Percentiles rank a stretch among this genome's conserved stretches.
Conservation (phyloP, 2,888 invertebrate species). For the Agonopterix heracliana region DNA sequence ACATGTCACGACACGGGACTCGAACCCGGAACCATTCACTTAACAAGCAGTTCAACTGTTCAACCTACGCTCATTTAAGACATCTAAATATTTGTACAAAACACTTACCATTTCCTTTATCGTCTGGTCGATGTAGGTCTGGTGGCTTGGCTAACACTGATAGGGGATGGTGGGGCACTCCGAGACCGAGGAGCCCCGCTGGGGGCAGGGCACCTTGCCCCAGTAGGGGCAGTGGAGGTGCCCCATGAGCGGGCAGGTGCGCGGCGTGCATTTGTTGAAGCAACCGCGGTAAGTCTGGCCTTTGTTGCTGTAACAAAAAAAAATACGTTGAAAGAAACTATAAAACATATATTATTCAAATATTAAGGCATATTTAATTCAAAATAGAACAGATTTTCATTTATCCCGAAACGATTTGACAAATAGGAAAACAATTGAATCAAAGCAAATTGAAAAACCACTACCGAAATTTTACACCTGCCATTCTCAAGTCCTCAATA, state of each 20-base stretch:
- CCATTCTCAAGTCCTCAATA: not conserved
- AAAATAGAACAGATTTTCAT: too few relatives aligned
- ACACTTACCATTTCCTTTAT: conserved; percentile 82
- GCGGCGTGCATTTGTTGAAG: conserved; percentile 96
- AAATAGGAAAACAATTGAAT: too few relatives aligned
- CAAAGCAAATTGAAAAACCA: too few relatives aligned
- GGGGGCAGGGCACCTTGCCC: conserved; percentile 70
- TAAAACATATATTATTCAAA: too few relatives aligned
- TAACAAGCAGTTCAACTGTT: conserved; percentile 5
- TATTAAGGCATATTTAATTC: too few relatives aligned
- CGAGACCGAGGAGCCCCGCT: conserved; percentile 80
- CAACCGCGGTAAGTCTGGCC: conserved; percentile 87
- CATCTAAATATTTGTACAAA: not conserved
- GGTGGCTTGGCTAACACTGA: conserved; percentile 87
- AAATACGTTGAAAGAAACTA: not conserved
- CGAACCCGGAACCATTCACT: conserved; percentile 5
- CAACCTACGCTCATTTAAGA: conserved; percentile 3
- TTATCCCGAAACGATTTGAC: too few relatives aligned
- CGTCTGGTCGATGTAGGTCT: conserved; percentile 85
- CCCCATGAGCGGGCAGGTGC: conserved; percentile 84
- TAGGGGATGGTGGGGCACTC: conserved; percentile 83
- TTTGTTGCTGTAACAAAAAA: conserved; percentile 82
- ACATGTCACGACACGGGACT: conserved; percentile 4
- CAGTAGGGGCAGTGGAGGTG: conserved; percentile 80
- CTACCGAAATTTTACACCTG: too few relatives aligned